Evolutionary conservation across 2,113 vertebrate species (phyloP).

Genomic region (Falcunculus frontatus): DNA sequence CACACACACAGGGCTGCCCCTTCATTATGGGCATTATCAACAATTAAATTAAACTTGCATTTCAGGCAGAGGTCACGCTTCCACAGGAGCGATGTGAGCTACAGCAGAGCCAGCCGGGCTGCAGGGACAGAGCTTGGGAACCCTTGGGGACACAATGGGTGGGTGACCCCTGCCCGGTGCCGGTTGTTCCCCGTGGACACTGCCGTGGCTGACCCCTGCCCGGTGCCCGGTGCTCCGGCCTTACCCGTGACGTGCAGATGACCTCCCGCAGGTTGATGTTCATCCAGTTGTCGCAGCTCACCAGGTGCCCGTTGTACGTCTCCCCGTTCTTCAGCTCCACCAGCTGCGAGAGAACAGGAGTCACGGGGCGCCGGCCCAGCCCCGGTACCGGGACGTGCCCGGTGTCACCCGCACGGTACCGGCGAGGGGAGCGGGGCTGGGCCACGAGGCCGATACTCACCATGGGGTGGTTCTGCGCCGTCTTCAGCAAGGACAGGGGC

Average conservation of each 20-base stretch:
- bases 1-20: rapidly evolving
- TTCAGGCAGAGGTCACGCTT: rapidly evolving
- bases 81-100: rapidly evolving
- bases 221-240: not conserved
- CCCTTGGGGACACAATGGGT: rapidly evolving
- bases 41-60: rapidly evolving
- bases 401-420: not conserved
- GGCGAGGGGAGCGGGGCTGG: not conserved
- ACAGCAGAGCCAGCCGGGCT: rapidly evolving
- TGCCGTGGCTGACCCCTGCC: not conserved
- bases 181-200: not conserved
- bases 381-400: not conserved
- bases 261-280: slow-evolving; percentile 98
- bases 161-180: not conserved
- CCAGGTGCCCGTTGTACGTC: slow-evolving; percentile 95
- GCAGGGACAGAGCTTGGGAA: rapidly evolving
- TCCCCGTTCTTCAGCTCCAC: slow-evolving; percentile 98
- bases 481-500: slow-evolving; percentile 91
- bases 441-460: slow-evolving; percentile 68
- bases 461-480: slow-evolving; percentile 98
- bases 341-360: slow-evolving; percentile 68
- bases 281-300: slow-evolving; percentile 99
- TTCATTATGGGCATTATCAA: rapidly evolving
- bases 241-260: slow-evolving; percentile 94
- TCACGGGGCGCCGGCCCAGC: not conserved